Evolutionary conservation across 1,140 invertebrate species (phyloP), one percentile per base, ranked within the genome.

Genomic region (Aphidius gifuensis): DNA sequence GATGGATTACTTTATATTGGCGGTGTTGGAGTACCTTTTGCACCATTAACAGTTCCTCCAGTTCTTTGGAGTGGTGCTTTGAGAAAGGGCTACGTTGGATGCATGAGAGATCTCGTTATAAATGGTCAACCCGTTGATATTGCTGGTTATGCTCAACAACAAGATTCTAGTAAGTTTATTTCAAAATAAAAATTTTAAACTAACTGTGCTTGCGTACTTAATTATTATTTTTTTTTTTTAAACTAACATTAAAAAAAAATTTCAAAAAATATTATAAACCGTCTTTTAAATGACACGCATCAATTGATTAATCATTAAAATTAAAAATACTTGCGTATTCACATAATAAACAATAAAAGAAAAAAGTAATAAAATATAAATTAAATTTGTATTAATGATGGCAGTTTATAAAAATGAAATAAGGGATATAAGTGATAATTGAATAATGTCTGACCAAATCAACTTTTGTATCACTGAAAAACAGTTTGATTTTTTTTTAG

Each of bases 121-220:
- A 96, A 97, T 80, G 92, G 92, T n/a, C 89, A 93, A 67, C 87
- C 92, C 11, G 86, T 97, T 58, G 96, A 99, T 78, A 87, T 99
- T 60, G 92, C 93, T 9, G 87, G 88, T 39, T 94, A 90, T 76
- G 94, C 94, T 7, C 83, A 91, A 64, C 89, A 94, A 68, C 95
- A 98, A 80, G 92, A 95, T 80, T 92, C 88, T 44, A 92, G 92
- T 92, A 80, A 83, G 76, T 51, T 11, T 32, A 56, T 60, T 16
- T 32, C 4, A 46, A 40, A 9, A 9, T 39, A 44, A 7, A 32
- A 38, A 21, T 9, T 1, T 39, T 44, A 60, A 32, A 9, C 9
- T 53, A 21, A 49, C 39, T 11, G 16, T 16, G 40, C 23, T 38
- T 39, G 6, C 32, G 6, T 38, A 53, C 50, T 32, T 7, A 53